Percentiles rank a stretch among this genome's conserved stretches.
These are phyloP conservation scores for Corythornis madagascariensis DNA, from an alignment of 2,113 vertebrate species.

Conservation along the genomic window DNA sequence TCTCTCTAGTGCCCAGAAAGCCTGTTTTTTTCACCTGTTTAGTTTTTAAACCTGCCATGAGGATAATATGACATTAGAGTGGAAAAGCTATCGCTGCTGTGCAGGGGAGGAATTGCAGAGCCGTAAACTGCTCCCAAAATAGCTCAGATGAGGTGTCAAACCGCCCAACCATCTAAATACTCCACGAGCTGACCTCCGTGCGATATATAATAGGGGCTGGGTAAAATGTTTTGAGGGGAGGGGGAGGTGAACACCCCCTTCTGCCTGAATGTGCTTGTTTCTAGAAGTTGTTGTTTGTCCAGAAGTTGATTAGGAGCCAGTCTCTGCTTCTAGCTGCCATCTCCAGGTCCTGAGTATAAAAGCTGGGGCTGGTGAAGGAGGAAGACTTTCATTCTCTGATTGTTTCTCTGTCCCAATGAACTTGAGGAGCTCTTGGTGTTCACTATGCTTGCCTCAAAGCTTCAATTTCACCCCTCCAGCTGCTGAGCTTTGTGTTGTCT, in stretches of 20 bases:
- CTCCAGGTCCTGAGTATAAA: not conserved
- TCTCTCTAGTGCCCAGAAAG: constrained; percentile 2
- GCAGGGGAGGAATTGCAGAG: constrained; percentile 65
- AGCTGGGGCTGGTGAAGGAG: not conserved
- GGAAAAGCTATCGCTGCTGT: constrained; percentile 61
- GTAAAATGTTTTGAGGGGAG: not conserved
- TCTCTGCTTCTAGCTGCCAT: not conserved
- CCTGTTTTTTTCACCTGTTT: constrained; percentile 71
- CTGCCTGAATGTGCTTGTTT: not conserved
- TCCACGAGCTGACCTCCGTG: constrained; percentile 42
- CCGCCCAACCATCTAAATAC: constrained; percentile 51
- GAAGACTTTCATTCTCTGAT: not conserved
- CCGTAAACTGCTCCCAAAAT: constrained; percentile 71
- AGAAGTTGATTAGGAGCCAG: not conserved
- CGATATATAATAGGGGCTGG: constrained; percentile 47
- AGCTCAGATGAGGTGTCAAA: constrained; percentile 70
- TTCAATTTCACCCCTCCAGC: not conserved
- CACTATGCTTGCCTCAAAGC: not conserved
- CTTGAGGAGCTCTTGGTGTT: accelerated
- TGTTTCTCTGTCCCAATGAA: not conserved
- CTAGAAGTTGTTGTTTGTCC: not conserved
- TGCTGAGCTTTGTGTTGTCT: not conserved
- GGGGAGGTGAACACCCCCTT: not conserved
- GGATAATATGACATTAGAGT: constrained; percentile 69
- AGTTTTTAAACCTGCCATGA: constrained; percentile 48